These are phyloP conservation scores for Drosophila falleni DNA, from an alignment of 2,888 invertebrate genomes.

Conservation along the genomic window DNA sequence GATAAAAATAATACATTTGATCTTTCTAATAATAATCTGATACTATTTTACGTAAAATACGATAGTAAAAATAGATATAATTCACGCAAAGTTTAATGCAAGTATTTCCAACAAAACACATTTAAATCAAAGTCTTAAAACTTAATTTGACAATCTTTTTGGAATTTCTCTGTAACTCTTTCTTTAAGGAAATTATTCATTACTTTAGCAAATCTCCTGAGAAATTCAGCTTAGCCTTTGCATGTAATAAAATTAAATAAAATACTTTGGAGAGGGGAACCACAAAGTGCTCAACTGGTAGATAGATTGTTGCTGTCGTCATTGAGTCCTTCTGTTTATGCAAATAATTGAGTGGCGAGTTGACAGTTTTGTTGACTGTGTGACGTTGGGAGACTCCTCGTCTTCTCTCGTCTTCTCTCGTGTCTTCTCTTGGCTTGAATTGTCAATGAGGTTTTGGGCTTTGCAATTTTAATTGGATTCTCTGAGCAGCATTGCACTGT, in stretches of 20 bases:
- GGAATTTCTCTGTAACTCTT: background rate
- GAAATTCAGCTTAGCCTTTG: conserved; percentile 45
- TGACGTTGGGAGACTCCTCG: conserved; percentile 32
- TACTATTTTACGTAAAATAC: too few relatives aligned
- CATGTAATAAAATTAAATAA: conserved; percentile 37
- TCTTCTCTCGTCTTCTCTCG: too few relatives aligned
- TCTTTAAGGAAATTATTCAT: conserved; percentile 14
- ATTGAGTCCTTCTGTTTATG: conserved; percentile 44
- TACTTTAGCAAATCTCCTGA: conserved; percentile 27
- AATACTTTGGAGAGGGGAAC: conserved; percentile 19
- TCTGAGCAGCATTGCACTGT: conserved; percentile 25
- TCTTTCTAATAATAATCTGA: too few relatives aligned
- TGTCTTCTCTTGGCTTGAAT: background rate
- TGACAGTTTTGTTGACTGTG: conserved; percentile 49
- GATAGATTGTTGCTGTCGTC: conserved; percentile 22
- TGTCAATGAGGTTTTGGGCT: conserved; percentile 32
- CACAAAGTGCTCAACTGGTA: conserved; percentile 34
- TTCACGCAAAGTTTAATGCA: too few relatives aligned
- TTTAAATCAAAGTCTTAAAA: background rate
- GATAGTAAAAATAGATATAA: too few relatives aligned
- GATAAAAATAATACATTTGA: too few relatives aligned
- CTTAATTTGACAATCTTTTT: background rate
- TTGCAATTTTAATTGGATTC: conserved; percentile 64
- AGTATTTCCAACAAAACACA: background rate
- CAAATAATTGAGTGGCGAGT: conserved; percentile 56